phyloP scores from a whole-genome alignment of 2,113 vertebrate species.

The Butastur rufipennis region DNA sequence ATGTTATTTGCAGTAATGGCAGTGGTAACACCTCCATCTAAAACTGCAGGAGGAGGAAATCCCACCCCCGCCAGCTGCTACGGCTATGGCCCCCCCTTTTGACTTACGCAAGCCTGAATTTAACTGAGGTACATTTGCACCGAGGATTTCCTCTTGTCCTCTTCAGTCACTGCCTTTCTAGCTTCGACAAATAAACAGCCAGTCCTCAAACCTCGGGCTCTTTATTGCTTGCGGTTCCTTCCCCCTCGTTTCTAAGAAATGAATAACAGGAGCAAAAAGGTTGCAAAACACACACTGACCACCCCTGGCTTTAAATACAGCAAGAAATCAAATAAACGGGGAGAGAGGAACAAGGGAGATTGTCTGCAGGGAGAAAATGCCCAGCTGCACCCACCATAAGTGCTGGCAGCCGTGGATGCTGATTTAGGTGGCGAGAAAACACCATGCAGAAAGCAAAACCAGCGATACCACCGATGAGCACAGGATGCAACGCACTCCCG shows the following conservation, averaged over 20 bases:
- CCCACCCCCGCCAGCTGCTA: background rate
- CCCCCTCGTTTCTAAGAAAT: background rate
- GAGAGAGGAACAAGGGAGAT: background rate
- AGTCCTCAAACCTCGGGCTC: background rate
- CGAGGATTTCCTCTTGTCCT: background rate
- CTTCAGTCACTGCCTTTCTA: background rate
- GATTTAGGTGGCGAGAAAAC: background rate
- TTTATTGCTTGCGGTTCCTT: background rate
- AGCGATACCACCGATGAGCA: fast-evolving
- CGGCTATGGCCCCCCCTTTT: background rate
- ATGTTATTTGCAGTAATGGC: background rate
- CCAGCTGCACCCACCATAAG: background rate
- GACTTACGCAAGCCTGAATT: background rate
- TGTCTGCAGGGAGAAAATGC: background rate
- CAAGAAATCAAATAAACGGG: background rate
- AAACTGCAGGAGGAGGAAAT: background rate
- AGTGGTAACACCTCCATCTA: background rate
- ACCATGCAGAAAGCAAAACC: background rate
- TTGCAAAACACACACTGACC: background rate
- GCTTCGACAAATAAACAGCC: conserved; percentile 12
- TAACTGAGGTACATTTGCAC: background rate
- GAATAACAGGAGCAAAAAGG: background rate
- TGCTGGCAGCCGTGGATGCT: background rate
- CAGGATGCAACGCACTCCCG: background rate
- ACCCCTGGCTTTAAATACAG: background rate